Conservation (phyloP, 2,113 vertebrate genomes). For the Thomomys bottae region DNA sequence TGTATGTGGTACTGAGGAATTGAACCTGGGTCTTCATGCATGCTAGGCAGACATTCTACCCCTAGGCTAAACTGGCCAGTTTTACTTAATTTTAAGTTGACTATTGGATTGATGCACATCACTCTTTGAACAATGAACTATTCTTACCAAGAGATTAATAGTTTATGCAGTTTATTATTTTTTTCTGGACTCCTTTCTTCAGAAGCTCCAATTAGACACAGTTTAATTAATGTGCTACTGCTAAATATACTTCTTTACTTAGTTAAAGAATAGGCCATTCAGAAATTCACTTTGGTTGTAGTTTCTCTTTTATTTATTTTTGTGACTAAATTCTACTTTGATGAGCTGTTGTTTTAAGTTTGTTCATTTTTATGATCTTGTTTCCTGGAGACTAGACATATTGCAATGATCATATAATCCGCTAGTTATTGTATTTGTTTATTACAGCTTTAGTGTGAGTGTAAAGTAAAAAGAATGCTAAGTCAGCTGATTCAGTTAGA, state of each 20-base stretch:
- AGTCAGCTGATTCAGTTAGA: constrained; percentile 4
- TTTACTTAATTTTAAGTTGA: constrained; percentile 27
- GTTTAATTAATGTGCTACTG: constrained; percentile 41
- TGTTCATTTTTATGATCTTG: constrained; percentile 36
- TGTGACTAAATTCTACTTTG: constrained; percentile 30
- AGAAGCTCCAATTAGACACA: not conserved
- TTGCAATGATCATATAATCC: not conserved
- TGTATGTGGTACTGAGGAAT: too few relatives aligned
- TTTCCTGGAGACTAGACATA: constrained; percentile 26
- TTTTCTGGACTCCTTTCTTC: constrained; percentile 34
- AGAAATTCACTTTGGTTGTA: constrained; percentile 35
- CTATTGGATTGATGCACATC: not conserved
- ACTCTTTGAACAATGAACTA: constrained; percentile 26
- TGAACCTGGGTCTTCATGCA: too few relatives aligned
- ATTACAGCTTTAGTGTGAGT: not conserved
- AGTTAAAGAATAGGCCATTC: not conserved
- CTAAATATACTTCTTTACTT: constrained; percentile 45
- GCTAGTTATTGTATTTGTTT: constrained; percentile 28
- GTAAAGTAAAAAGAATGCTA: constrained; percentile 14
- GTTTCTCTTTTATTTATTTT: constrained; percentile 7
- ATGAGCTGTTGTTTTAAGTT: constrained; percentile 38
- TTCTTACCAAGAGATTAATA: constrained; percentile 41
- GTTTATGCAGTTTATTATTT: constrained; percentile 47
- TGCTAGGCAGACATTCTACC: too few relatives aligned
- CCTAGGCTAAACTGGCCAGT: too few relatives aligned